Evolutionary conservation across 2,888 invertebrate genomes (phyloP), one percentile per base, ranked within the genome.

Genomic region (Ommatoiulus sabulosus): DNA sequence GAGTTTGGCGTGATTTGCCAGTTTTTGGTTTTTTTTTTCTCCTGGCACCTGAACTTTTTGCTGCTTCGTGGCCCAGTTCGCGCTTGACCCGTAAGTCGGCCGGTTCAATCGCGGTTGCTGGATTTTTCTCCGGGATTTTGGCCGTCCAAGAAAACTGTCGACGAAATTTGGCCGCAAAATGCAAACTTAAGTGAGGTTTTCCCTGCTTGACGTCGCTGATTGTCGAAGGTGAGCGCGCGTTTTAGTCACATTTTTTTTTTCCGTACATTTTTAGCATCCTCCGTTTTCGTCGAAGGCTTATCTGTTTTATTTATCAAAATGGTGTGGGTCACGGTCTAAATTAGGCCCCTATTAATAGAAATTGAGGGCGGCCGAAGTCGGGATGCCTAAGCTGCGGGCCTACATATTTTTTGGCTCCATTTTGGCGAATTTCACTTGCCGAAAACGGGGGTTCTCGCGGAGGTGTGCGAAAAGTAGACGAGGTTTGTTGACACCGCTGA

Each of bases 301-400:
- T 63, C 8, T 17, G 24, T 24, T 17, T 20, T 24, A 24, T 12
- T 72, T 72, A 72, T 72, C 72, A 24, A 72, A 24, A 72, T 3
- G 72, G 20, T 72, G 5, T 72, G 72, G 72, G 72, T 72, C 72
- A 72, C 24, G 72, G 72, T 72, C 72, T 72, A 24, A 20, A 72
- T 72, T 72, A 17, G 72, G 72, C 24, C 72, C 72, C 72, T 72
- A 72, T 72, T 72, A 72, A 72, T 72, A 72, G 72, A 63, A n/a
- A 72, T 72, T 72, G n/a, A 72, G 72, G 72, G 5, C 72, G 24
- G 24, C 72, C 6, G 20, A 24, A 72, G 24, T 17, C 20, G n/a
- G 4, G 24, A 72, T 72, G 20, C 24, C 24, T 20, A 72, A 72
- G 72, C 17, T 1, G 46, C 5, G n/a, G 20, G 20, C n/a, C 20